phyloP scores from a whole-genome alignment of 2,113 vertebrate species.

The Phasianus colchicus region DNA sequence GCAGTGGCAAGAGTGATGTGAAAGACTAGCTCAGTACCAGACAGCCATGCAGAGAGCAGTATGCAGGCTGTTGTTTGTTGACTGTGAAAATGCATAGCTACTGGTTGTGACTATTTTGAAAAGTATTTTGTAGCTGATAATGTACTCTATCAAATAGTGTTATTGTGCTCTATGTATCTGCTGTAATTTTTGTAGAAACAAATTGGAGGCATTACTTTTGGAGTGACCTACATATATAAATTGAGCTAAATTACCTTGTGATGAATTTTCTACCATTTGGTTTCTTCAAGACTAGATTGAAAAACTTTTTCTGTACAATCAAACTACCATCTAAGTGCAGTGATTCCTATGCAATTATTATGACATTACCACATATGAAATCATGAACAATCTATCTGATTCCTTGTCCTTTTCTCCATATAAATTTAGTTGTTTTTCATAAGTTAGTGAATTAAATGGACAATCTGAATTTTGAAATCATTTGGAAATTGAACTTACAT shows the following conservation, averaged over 20 bases:
- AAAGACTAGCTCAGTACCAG: too few species aligned
- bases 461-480: not conserved
- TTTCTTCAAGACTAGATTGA: not conserved
- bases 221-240: too few species aligned
- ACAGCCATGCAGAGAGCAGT: too few species aligned
- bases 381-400: not conserved
- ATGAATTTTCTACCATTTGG: not conserved
- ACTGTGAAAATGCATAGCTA: too few species aligned
- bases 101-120: too few species aligned
- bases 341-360: not conserved
- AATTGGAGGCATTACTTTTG: too few species aligned
- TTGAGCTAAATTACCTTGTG: not conserved
- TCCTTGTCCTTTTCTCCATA: not conserved
- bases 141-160: too few species aligned
- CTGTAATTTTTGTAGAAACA: too few species aligned
- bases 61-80: too few species aligned
- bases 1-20: too few species aligned
- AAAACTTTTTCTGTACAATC: not conserved
- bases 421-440: not conserved
- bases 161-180: too few species aligned
- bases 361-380: not conserved
- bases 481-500: not conserved
- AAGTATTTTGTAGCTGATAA: too few species aligned
- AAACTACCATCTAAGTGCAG: not conserved
- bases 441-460: not conserved